phyloP scores from a whole-genome alignment of 2,888 invertebrate species.

The Eustalomyia histrio region DNA sequence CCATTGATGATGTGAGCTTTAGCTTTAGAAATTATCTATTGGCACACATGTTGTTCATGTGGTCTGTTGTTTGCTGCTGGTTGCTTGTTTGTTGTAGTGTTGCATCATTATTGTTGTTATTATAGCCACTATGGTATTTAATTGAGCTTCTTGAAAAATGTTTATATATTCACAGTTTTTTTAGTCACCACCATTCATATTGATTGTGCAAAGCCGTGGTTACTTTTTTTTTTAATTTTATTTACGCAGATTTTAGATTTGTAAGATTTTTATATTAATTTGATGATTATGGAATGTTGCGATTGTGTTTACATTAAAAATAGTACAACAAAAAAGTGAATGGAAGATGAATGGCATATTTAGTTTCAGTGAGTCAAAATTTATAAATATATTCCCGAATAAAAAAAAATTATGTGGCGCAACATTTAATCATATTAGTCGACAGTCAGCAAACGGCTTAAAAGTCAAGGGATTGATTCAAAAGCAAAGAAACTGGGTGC shows the following conservation, averaged over 20 bases:
- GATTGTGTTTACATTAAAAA: slow-evolving; percentile 8
- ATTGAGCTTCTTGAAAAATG: slow-evolving; percentile 59
- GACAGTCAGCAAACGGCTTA: too few species aligned
- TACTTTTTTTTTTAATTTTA: slow-evolving; percentile 39
- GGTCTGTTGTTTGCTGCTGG: slow-evolving; percentile 14
- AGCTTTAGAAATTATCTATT: slow-evolving; percentile 36
- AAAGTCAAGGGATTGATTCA: too few species aligned
- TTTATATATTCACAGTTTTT: slow-evolving; percentile 31
- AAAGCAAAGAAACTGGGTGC: too few species aligned
- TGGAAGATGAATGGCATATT: neutral
- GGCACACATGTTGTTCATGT: slow-evolving; percentile 25
- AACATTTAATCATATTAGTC: too few species aligned
- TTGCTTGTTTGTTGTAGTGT: slow-evolving; percentile 17
- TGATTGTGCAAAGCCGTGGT: slow-evolving; percentile 36
- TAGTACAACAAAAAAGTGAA: slow-evolving; percentile 21
- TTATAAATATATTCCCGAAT: too few species aligned
- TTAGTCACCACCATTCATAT: slow-evolving; percentile 16
- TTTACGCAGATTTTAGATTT: slow-evolving; percentile 50
- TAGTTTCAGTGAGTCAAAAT: neutral
- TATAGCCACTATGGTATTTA: slow-evolving; percentile 48
- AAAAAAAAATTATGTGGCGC: too few species aligned
- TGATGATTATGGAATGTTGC: slow-evolving; percentile 55
- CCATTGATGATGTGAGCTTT: slow-evolving; percentile 21
- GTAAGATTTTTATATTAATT: slow-evolving; percentile 18
- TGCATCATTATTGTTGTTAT: slow-evolving; percentile 37